These are phyloP conservation scores for Yponomeuta plumbellus DNA, from an alignment of 2,888 invertebrate genomes.

Conservation along the genomic window DNA sequence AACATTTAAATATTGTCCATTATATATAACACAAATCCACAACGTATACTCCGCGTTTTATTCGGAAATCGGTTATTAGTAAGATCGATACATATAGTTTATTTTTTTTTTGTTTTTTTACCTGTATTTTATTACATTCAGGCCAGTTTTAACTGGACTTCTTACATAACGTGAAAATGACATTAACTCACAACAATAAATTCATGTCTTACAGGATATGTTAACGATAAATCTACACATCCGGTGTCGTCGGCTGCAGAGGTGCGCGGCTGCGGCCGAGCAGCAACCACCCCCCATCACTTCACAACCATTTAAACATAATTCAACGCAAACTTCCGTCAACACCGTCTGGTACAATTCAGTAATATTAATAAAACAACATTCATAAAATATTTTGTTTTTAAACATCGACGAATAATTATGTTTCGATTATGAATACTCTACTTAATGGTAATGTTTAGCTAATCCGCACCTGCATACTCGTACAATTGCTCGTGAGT, in stretches of 20 bases:
- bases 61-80: neutral
- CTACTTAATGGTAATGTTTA: neutral
- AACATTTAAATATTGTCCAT: neutral
- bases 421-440: neutral
- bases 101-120: slow-evolving; percentile 35
- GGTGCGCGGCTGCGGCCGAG: too few relatives aligned
- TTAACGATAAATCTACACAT: neutral
- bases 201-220: slow-evolving; percentile 6
- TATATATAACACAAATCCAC: neutral
- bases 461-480: slow-evolving; percentile 1
- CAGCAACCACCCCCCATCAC: neutral
- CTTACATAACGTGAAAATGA: neutral
- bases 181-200: slow-evolving; percentile 7
- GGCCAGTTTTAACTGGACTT: neutral
- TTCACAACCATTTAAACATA: slow-evolving; percentile 1
- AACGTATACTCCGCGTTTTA: neutral
- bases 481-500: neutral
- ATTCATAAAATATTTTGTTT: neutral
- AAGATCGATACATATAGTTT: slow-evolving; percentile 25
- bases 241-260: neutral
- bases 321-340: neutral
- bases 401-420: neutral
- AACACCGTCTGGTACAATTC: neutral
- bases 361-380: neutral
- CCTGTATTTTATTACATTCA: slow-evolving; percentile 33